Conservation (phyloP, 2,888 invertebrate species). For the Athalia cordata region DNA sequence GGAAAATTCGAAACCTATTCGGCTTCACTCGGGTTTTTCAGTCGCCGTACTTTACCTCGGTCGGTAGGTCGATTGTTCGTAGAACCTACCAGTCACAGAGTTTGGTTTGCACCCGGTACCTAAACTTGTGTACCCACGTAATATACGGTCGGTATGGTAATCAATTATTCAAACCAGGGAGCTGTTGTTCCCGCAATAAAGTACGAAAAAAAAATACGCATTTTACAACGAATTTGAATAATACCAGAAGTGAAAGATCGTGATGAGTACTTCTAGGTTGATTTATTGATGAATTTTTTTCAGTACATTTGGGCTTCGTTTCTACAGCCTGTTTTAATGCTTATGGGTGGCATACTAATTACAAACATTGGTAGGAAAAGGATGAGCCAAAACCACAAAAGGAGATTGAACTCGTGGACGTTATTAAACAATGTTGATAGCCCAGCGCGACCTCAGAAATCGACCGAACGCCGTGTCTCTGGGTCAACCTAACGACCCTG, state of each 20-base stretch:
- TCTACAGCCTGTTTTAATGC: constrained; percentile 19
- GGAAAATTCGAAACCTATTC: background rate
- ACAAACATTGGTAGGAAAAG: background rate
- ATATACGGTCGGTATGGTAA: background rate
- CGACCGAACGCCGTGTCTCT: background rate
- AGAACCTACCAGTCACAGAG: constrained; percentile 1
- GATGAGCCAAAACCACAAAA: constrained; percentile 13
- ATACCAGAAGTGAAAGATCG: no score
- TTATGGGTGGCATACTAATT: background rate
- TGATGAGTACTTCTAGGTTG: no score
- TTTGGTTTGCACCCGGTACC: background rate
- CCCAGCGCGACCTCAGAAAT: constrained; percentile 19
- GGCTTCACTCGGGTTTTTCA: background rate
- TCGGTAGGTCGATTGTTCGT: constrained; percentile 11
- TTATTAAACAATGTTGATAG: constrained; percentile 27
- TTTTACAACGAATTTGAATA: no score
- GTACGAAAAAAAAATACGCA: no score
- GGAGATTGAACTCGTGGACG: constrained; percentile 22
- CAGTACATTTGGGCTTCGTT: no score
- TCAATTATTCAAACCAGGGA: no score
- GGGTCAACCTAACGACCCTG: constrained; percentile 29
- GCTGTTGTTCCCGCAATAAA: no score
- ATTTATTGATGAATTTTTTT: no score
- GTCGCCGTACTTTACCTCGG: background rate
- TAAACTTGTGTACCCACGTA: background rate